These are phyloP conservation scores for Mesorhabditis spiculigera DNA, from an alignment of 2,888 invertebrate genomes.

Conservation along the genomic window DNA sequence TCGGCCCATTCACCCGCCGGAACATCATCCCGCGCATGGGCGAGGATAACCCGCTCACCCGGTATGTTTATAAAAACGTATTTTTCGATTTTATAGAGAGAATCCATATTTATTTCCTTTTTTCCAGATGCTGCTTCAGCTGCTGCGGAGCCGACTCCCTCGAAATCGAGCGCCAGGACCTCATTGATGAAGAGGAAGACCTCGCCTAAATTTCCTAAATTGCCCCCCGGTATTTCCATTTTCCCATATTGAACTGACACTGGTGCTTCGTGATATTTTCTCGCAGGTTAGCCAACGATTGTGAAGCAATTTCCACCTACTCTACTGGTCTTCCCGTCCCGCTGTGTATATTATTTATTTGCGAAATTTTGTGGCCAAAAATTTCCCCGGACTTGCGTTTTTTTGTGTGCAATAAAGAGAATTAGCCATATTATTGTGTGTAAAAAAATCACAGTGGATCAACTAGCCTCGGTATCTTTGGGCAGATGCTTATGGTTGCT, in stretches of 20 bases:
- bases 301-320: background rate
- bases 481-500: too few species aligned
- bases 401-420: too few species aligned
- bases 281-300: background rate
- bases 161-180: slow-evolving; percentile 24
- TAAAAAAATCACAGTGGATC: too few species aligned
- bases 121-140: slow-evolving; percentile 32
- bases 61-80: background rate
- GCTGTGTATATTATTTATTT: background rate
- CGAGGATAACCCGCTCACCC: slow-evolving; percentile 4
- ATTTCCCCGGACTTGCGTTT: too few species aligned
- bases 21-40: slow-evolving; percentile 32
- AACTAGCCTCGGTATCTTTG: too few species aligned
- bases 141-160: slow-evolving; percentile 38
- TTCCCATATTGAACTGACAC: background rate
- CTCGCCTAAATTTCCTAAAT: background rate
- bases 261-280: background rate
- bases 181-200: slow-evolving; percentile 21
- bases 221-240: background rate
- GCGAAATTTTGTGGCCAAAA: too few species aligned
- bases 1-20: slow-evolving; percentile 55
- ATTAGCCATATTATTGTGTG: too few species aligned
- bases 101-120: background rate
- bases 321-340: background rate
- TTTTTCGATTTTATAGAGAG: slow-evolving; percentile 14